Percentiles rank a stretch among this genome's conserved stretches.
phyloP scores from a whole-genome alignment of 2,113 vertebrate species.

The Anseranas semipalmata region DNA sequence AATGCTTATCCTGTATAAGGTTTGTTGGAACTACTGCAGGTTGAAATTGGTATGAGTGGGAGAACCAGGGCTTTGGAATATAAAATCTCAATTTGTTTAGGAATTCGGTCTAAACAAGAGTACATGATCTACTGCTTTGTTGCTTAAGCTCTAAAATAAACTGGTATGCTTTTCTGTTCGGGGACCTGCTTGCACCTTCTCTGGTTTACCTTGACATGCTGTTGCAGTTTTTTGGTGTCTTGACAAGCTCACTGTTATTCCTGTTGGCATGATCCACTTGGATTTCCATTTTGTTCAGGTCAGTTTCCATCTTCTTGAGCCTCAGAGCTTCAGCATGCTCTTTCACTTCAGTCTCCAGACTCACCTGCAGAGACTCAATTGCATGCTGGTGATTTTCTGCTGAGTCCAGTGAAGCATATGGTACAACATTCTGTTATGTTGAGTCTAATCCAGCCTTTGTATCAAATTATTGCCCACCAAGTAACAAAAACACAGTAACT shows the following conservation, averaged over 20 bases:
- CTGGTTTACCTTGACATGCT: constrained; percentile 72
- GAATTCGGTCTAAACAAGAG: neutral
- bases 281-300: constrained; percentile 81
- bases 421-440: constrained; percentile 31
- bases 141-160: neutral
- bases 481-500: constrained; percentile 5
- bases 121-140: neutral
- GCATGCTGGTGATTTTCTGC: constrained; percentile 79
- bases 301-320: constrained; percentile 79
- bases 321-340: constrained; percentile 73
- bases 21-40: neutral
- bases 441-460: constrained; percentile 38
- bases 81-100: neutral
- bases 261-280: constrained; percentile 76
- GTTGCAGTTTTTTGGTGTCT: constrained; percentile 77
- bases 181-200: neutral
- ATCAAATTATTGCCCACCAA: constrained; percentile 17
- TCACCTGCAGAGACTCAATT: constrained; percentile 80
- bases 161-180: neutral
- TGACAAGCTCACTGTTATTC: constrained; percentile 75
- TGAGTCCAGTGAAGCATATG: constrained; percentile 41
- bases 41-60: neutral
- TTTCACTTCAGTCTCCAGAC: constrained; percentile 79
- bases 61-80: neutral
- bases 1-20: neutral